Base-by-base conservation (phyloP, 37 sponge, comb jelly and placozoan genomes). In the Chondrosia reniformis region DNA sequence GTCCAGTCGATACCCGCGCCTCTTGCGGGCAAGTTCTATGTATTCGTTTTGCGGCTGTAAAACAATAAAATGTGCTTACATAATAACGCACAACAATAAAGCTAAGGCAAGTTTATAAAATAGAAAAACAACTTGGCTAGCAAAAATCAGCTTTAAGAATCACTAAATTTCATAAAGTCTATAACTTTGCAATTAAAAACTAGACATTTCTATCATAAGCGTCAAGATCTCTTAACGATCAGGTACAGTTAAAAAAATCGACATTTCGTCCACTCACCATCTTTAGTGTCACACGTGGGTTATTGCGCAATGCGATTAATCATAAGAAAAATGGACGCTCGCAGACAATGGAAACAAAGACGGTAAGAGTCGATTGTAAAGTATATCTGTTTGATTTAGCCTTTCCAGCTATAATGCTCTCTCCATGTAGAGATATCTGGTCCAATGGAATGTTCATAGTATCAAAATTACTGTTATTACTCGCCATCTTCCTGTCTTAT, bases 21-120 rank as follows among this genome's bases (percentile, higher is more conserved):
- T 73, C 84, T 93, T 99, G 28, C 86, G 69, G 43, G 87, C 76
- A 69, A 79, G 83, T 57, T 99, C 99, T 30, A 99, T 99, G 75
- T 99, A 87, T 74, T 99, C 99, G 85, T 99, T 99, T 84, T 99
- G 99, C 1, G 99, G 99, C 99, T 91, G 66, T 79, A 32, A 21
- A 28, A 40, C n/a, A n/a, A n/a, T n/a, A n/a, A n/a, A n/a, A n/a
- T n/a, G n/a, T n/a, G n/a, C n/a, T n/a, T n/a, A n/a, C n/a, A n/a
- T n/a, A n/a, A n/a, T n/a, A n/a, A n/a, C n/a, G n/a, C n/a, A n/a
- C n/a, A n/a, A n/a, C n/a, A n/a, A n/a, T n/a, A n/a, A n/a, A n/a
- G n/a, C n/a, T n/a, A n/a, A n/a, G n/a, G n/a, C n/a, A n/a, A n/a
- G n/a, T n/a, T n/a, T n/a, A n/a, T n/a, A n/a, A n/a, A n/a, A n/a